phyloP scores from a whole-genome alignment of 2,113 vertebrate genomes.

The Lophura nycthemera region DNA sequence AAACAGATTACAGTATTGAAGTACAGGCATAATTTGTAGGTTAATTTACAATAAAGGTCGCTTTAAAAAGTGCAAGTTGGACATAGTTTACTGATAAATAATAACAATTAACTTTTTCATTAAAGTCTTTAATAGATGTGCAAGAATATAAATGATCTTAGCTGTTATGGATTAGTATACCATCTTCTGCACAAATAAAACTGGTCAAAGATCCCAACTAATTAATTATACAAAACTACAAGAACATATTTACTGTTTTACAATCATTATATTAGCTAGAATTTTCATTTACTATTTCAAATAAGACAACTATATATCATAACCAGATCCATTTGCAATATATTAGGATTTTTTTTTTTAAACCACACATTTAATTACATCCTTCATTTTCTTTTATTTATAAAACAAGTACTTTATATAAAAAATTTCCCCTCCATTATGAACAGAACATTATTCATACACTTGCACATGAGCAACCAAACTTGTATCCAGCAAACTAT shows the following conservation, averaged over 20 bases:
- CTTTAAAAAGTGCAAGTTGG: background rate
- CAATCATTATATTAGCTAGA: conserved; percentile 79
- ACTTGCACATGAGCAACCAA: conserved; percentile 71
- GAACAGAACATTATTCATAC: conserved; percentile 75
- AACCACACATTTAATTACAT: conserved; percentile 77
- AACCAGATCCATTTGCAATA: conserved; percentile 71
- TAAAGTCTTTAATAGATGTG: conserved; percentile 80
- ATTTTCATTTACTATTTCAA: conserved; percentile 74
- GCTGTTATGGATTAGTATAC: conserved; percentile 71
- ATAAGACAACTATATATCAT: conserved; percentile 77
- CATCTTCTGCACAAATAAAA: conserved; percentile 75
- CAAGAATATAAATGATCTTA: conserved; percentile 74
- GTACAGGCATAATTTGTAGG: background rate
- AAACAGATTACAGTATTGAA: background rate
- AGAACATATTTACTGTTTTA: conserved; percentile 80
- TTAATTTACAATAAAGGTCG: background rate
- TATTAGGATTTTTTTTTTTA: conserved; percentile 71
- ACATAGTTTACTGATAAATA: conserved; percentile 6
- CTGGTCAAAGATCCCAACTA: conserved; percentile 66
- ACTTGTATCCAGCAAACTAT: conserved; percentile 72
- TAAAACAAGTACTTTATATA: conserved; percentile 82
- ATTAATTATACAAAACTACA: conserved; percentile 79
- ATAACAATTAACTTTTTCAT: conserved; percentile 50
- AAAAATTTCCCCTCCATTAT: conserved; percentile 78
- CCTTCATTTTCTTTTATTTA: conserved; percentile 82